Conservation (phyloP, 1,140 invertebrate species). For the Drosophila pseudoobscura region DNA sequence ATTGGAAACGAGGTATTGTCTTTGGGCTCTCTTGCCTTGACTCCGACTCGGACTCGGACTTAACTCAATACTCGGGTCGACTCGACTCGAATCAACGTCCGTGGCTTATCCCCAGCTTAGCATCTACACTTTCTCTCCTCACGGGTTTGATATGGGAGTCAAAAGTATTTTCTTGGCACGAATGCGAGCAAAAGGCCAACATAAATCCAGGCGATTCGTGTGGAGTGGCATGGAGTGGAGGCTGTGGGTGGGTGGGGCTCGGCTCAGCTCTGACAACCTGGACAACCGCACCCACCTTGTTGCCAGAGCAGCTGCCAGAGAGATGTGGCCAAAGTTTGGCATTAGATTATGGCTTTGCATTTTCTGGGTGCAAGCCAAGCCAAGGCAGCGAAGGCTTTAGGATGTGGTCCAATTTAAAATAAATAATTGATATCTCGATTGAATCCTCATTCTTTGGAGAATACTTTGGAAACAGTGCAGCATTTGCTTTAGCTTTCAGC, state of each 20-base stretch:
- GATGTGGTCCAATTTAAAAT: too few relatives aligned
- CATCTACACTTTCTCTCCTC: slow-evolving; percentile 56
- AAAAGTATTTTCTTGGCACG: slow-evolving; percentile 44
- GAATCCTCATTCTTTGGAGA: neutral
- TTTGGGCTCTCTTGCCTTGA: slow-evolving; percentile 30
- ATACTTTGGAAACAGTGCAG: too few relatives aligned
- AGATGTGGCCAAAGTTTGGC: slow-evolving; percentile 46
- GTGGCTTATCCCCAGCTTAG: slow-evolving; percentile 27
- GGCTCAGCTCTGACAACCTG: slow-evolving; percentile 4
- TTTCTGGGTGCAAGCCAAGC: slow-evolving; percentile 23
- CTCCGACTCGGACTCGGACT: neutral
- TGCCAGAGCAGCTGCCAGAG: neutral
- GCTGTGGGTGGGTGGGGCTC: neutral
- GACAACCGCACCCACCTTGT: slow-evolving; percentile 31
- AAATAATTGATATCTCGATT: slow-evolving; percentile 10
- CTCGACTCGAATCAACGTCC: slow-evolving; percentile 9
- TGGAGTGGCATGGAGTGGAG: slow-evolving; percentile 1
- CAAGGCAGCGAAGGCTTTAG: slow-evolving; percentile 26
- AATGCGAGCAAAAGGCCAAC: slow-evolving; percentile 35
- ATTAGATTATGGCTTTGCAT: slow-evolving; percentile 42
- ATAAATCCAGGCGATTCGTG: slow-evolving; percentile 38
- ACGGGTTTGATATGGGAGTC: slow-evolving; percentile 37
- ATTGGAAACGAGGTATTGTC: slow-evolving; percentile 74
- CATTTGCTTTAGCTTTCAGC: too few relatives aligned
- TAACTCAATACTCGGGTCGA: neutral